A percentile compares a stretch with the other conserved stretches of the same genome.
These are phyloP conservation scores for Semaprochilodus insignis DNA, from an alignment of 2,797 vertebrate genomes.

Conservation along the genomic window DNA sequence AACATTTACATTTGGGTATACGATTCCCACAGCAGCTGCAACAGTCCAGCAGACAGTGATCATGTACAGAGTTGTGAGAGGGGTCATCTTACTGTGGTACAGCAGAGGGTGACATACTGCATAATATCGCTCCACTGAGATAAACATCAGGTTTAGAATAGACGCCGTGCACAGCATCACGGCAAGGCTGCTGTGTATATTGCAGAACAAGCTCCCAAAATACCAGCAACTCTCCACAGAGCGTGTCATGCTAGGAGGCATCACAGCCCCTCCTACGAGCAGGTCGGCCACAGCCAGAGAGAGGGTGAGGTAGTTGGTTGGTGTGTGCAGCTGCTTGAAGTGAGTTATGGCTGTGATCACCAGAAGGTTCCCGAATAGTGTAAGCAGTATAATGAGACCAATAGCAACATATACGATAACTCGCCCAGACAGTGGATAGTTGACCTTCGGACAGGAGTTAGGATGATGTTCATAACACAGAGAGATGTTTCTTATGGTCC, in stretches of 20 bases:
- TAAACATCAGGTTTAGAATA: not conserved
- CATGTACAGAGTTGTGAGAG: not conserved
- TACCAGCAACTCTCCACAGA: constrained; percentile 66
- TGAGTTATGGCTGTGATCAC: constrained; percentile 54
- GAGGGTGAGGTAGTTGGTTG: constrained; percentile 53
- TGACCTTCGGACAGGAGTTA: not conserved
- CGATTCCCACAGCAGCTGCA: not conserved
- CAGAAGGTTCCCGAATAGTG: constrained; percentile 59
- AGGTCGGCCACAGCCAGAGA: constrained; percentile 53
- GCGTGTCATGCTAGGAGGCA: constrained; percentile 71
- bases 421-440: not conserved
- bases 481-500: not conserved
- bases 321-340: constrained; percentile 58
- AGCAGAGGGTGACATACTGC: not conserved
- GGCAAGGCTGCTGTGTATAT: not conserved
- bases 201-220: not conserved
- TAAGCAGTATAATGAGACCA: constrained; percentile 24
- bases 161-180: not conserved
- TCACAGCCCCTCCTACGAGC: constrained; percentile 54
- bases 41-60: not conserved
- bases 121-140: not conserved
- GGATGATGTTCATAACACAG: not conserved
- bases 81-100: not conserved
- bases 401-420: constrained; percentile 25
- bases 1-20: not conserved